phyloP scores from a whole-genome alignment of 2,888 invertebrate species.

The Caenorhabditis doughertyi region DNA sequence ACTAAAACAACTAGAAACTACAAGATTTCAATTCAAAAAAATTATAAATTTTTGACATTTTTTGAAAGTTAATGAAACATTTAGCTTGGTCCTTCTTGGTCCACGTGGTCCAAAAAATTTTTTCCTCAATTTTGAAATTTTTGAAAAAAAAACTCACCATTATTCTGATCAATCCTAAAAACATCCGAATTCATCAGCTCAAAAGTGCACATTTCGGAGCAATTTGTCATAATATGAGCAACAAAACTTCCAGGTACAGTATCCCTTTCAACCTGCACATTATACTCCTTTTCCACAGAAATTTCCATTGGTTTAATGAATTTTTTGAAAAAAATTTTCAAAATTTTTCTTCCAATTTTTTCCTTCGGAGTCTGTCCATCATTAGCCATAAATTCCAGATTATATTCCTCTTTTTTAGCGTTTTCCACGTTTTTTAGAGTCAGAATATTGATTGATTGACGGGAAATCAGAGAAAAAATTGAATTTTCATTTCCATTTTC shows the following conservation, averaged over 20 bases:
- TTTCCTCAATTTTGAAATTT: no score
- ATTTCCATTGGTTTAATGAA: neutral
- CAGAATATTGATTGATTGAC: constrained; percentile 56
- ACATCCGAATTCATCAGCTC: constrained; percentile 34
- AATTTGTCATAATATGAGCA: constrained; percentile 43
- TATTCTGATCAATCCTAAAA: constrained; percentile 45
- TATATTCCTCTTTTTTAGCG: constrained; percentile 39
- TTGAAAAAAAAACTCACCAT: constrained; percentile 31
- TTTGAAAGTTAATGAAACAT: no score
- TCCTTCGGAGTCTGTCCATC: constrained; percentile 54
- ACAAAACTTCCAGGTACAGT: constrained; percentile 56
- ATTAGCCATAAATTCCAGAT: constrained; percentile 29
- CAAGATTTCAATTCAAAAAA: no score
- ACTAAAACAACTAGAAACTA: no score
- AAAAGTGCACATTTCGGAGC: constrained; percentile 41
- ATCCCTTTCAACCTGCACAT: constrained; percentile 40
- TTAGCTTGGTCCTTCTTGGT: no score
- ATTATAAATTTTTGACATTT: no score
- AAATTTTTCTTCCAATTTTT: no score
- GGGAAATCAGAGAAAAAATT: constrained; percentile 45
- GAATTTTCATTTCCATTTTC: constrained; percentile 37
- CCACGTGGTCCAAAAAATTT: no score
- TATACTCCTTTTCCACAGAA: constrained; percentile 10
- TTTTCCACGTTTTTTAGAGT: constrained; percentile 41
- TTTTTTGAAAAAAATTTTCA: constrained; percentile 45